Evolutionary conservation across 2,113 vertebrate species (phyloP).

Genomic region (Rana temporaria): DNA sequence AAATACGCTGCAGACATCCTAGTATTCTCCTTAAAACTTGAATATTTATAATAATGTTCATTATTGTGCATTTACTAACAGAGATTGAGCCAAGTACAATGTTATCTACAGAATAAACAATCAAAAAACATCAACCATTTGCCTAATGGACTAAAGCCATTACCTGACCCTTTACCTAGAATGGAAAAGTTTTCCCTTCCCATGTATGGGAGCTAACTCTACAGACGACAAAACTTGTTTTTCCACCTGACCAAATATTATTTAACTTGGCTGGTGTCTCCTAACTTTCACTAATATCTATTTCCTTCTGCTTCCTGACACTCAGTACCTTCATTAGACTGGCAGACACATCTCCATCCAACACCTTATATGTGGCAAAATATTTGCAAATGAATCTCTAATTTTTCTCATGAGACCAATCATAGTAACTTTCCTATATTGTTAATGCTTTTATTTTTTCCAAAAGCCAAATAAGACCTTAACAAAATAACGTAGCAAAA

Average conservation of each 20-base stretch:
- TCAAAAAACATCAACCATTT: background rate
- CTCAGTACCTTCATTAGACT: slow-evolving; percentile 7
- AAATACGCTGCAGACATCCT: no score
- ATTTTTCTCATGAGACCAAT: no score
- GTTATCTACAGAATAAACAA: background rate
- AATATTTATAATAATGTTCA: no score
- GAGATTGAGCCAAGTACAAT: no score
- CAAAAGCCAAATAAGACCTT: no score
- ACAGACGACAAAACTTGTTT: slow-evolving; percentile 51
- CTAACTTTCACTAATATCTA: slow-evolving; percentile 52
- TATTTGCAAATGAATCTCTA: background rate
- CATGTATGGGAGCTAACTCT: slow-evolving; percentile 45
- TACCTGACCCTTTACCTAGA: background rate
- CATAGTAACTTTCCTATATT: no score
- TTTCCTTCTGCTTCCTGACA: slow-evolving; percentile 58
- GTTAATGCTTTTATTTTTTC: no score
- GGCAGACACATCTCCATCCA: slow-evolving; percentile 3
- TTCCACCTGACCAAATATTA: slow-evolving; percentile 45
- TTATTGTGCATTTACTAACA: no score
- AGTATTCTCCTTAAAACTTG: no score
- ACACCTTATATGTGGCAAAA: slow-evolving; percentile 14
- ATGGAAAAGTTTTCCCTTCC: slow-evolving; percentile 44
- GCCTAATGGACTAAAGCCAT: slow-evolving; percentile 7
- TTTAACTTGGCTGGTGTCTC: background rate
- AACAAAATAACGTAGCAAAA: no score